Conservation (phyloP, 1,140 invertebrate genomes). For the Lucilia cuprina region DNA sequence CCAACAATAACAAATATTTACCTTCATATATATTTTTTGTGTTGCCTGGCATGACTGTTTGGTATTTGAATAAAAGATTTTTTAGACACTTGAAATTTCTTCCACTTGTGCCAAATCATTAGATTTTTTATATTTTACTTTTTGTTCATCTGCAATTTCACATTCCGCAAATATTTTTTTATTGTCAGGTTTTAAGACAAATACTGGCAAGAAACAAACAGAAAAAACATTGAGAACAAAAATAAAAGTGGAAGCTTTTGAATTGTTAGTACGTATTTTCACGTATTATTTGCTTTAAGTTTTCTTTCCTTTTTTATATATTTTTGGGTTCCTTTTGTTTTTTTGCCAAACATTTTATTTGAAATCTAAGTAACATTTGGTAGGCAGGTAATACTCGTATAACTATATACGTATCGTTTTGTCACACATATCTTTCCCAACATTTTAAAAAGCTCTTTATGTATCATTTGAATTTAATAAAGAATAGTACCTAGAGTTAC, state of each 20-base stretch:
- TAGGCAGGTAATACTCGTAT: background rate
- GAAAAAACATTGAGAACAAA: background rate
- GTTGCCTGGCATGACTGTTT: background rate
- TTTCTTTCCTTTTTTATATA: background rate
- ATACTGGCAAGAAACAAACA: background rate
- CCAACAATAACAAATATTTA: background rate
- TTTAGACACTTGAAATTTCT: background rate
- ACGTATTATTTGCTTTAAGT: background rate
- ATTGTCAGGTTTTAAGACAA: background rate
- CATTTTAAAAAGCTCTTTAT: too few species aligned
- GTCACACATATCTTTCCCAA: too few species aligned
- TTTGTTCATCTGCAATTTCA: background rate
- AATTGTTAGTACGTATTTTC: background rate
- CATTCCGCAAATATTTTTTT: slow-evolving; percentile 4
- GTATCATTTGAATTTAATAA: too few species aligned
- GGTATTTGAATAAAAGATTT: background rate
- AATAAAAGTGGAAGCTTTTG: background rate
- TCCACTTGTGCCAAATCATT: background rate
- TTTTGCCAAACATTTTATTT: background rate
- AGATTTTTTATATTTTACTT: background rate
- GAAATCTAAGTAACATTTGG: background rate
- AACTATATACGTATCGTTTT: background rate
- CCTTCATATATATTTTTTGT: background rate
- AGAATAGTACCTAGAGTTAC: too few species aligned
- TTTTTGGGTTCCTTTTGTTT: background rate